These are phyloP conservation scores for Nettapus auritus DNA, from an alignment of 2,113 vertebrate genomes.

Conservation along the genomic window DNA sequence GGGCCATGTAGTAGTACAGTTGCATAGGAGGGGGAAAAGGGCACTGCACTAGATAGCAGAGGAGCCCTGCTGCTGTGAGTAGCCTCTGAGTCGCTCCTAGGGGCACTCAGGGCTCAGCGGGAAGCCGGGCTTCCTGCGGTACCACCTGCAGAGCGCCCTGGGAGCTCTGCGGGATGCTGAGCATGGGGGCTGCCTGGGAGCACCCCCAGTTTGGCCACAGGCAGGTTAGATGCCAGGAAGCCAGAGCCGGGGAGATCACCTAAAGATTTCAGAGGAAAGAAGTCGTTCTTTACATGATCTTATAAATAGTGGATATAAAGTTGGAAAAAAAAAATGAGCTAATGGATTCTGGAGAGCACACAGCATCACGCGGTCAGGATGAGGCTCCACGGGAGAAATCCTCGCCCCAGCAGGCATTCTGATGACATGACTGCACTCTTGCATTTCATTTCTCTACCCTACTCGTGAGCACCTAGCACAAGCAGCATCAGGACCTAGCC, in stretches of 20 bases:
- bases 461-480: neutral
- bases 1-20: neutral
- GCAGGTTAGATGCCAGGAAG: too few relatives aligned
- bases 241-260: neutral
- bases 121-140: too few relatives aligned
- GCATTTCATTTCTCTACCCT: neutral
- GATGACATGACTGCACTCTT: rapidly evolving
- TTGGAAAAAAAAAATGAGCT: too few relatives aligned
- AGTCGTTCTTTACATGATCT: neutral
- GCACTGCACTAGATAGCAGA: too few relatives aligned
- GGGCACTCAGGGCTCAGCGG: too few relatives aligned
- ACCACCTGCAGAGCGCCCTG: neutral
- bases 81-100: too few relatives aligned
- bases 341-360: rapidly evolving
- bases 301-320: neutral
- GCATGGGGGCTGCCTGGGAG: neutral
- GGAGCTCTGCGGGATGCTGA: neutral
- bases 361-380: rapidly evolving
- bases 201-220: neutral
- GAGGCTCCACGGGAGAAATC: rapidly evolving
- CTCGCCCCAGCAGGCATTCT: neutral
- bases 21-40: neutral
- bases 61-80: too few relatives aligned
- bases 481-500: neutral
- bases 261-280: neutral